Evolutionary conservation across 2,797 vertebrate genomes (phyloP).

Genomic region (Esox lucius): DNA sequence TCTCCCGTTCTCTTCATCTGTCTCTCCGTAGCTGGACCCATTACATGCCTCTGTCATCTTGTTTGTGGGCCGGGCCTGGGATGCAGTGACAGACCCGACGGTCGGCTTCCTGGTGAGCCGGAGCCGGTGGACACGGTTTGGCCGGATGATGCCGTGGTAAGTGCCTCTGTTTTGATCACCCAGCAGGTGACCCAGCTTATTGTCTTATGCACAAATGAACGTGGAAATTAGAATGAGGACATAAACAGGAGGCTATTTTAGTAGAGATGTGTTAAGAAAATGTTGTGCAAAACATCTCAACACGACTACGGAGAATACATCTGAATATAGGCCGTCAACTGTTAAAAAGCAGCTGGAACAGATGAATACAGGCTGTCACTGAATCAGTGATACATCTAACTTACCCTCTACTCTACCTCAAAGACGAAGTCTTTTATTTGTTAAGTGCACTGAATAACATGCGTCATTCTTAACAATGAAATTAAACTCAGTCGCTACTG

Average conservation of each 20-base stretch:
- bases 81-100: conserved; percentile 90
- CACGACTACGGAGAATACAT: not conserved
- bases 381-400: not conserved
- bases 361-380: not conserved
- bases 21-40: conserved; percentile 78
- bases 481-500: not conserved
- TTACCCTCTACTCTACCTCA: not conserved
- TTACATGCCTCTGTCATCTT: conserved; percentile 91
- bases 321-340: conserved; percentile 32
- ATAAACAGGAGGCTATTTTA: not conserved
- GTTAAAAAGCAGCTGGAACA: conserved; percentile 38
- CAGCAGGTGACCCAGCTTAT: not conserved
- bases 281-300: conserved; percentile 6
- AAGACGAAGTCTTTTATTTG: not conserved
- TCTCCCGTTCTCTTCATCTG: not conserved
- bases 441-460: not conserved
- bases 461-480: no score
- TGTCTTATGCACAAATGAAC: not conserved
- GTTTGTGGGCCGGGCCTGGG: conserved; percentile 91
- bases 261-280: not conserved
- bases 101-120: conserved; percentile 94
- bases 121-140: conserved; percentile 82
- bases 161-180: conserved; percentile 41
- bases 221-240: not conserved
- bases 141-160: conserved; percentile 95